Conservation (phyloP, 1,140 invertebrate genomes). For the Asobara japonica region DNA sequence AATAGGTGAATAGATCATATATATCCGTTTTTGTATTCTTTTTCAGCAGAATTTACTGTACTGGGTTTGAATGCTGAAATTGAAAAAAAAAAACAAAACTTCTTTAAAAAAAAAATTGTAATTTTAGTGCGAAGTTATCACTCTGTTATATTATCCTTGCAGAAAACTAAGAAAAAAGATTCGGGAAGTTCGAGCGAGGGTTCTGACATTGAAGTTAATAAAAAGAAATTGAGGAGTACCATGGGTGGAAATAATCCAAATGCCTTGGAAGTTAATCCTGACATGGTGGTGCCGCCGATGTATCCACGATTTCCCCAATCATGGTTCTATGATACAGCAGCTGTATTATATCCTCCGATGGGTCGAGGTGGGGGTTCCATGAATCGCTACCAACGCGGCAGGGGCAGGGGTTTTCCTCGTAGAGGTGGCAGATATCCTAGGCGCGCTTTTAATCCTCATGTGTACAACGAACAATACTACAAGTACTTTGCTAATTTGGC, state of each 20-base stretch:
- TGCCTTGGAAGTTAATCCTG: constrained; percentile 37
- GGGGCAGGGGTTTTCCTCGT: constrained; percentile 38
- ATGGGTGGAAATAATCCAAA: constrained; percentile 41
- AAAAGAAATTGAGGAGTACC: constrained; percentile 56
- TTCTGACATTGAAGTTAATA: constrained; percentile 43
- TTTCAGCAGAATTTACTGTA: too few species aligned
- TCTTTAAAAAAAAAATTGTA: constrained; percentile 22
- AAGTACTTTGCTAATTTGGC: constrained; percentile 62
- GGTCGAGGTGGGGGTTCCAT: constrained; percentile 38
- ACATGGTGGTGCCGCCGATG: constrained; percentile 43
- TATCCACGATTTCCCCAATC: constrained; percentile 55
- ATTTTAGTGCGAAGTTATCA: constrained; percentile 16
- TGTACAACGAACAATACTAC: constrained; percentile 63
- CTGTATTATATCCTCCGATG: constrained; percentile 52
- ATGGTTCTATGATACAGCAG: constrained; percentile 57
- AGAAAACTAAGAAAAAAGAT: constrained; percentile 57
- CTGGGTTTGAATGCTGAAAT: too few species aligned
- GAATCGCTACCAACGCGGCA: constrained; percentile 43
- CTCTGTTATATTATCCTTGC: constrained; percentile 19
- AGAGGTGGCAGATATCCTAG: constrained; percentile 38
- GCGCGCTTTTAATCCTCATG: constrained; percentile 50
- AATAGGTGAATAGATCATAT: too few species aligned
- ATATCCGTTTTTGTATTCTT: too few species aligned
- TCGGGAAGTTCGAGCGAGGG: constrained; percentile 45
- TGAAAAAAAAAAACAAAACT: too few species aligned